These are phyloP conservation scores for Ormia ochracea DNA, from an alignment of 2,888 invertebrate species.

Conservation along the genomic window DNA sequence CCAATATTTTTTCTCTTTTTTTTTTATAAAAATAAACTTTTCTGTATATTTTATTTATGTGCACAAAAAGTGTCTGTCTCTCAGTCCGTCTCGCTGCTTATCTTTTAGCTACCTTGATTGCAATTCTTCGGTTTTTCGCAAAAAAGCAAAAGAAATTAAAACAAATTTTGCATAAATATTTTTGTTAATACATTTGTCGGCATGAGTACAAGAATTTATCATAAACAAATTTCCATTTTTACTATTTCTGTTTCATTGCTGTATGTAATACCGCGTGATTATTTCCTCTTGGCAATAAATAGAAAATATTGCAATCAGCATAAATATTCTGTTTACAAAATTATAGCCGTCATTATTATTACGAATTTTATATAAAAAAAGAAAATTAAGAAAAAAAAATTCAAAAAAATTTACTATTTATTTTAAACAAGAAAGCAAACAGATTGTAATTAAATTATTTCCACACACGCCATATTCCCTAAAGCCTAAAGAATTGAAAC, in stretches of 20 bases:
- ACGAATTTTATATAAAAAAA: background rate
- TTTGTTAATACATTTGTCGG: conserved; percentile 38
- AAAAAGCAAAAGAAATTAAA: background rate
- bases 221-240: conserved; percentile 26
- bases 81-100: background rate
- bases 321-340: conserved; percentile 22
- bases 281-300: conserved; percentile 52
- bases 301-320: conserved; percentile 43
- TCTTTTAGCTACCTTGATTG: conserved; percentile 35
- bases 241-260: background rate
- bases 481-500: no score
- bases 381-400: background rate
- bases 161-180: conserved; percentile 42
- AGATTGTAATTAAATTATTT: no score
- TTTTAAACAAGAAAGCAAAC: no score
- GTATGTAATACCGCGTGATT: background rate
- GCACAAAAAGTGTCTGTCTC: conserved; percentile 27
- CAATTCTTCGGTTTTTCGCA: conserved; percentile 30
- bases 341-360: background rate
- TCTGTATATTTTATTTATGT: conserved; percentile 18
- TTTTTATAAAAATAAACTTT: background rate
- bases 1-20: conserved; percentile 34
- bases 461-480: no score
- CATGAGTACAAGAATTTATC: conserved; percentile 45
- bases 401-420: no score